A percentile compares a stretch with the other conserved stretches of the same genome.
Evolutionary conservation across 2,888 invertebrate genomes (phyloP).

Genomic region (Brachyopa scutellaris): DNA sequence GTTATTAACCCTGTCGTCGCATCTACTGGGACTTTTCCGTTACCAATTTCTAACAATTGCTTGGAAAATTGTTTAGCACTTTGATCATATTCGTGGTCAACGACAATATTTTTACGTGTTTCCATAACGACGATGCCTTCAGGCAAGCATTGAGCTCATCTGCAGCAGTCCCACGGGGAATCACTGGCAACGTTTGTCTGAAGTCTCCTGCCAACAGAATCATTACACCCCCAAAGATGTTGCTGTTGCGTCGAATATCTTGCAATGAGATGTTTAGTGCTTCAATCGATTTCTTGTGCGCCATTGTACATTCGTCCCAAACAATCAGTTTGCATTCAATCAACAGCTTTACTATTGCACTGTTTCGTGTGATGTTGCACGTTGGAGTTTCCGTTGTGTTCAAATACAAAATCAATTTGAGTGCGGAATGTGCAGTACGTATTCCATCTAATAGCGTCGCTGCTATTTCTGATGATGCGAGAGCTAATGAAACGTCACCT

Average conservation of each 20-base stretch:
- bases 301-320: too few species aligned
- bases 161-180: conserved; percentile 73
- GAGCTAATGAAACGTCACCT: too few species aligned
- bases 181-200: conserved; percentile 75
- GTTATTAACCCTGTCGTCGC: too few species aligned
- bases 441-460: not conserved
- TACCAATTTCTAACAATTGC: conserved; percentile 8
- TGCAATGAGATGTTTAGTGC: too few species aligned
- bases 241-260: too few species aligned
- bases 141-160: conserved; percentile 74
- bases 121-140: conserved; percentile 48
- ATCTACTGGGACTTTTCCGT: too few species aligned
- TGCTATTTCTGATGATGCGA: not conserved
- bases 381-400: not conserved
- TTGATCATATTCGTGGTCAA: conserved; percentile 64
- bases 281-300: too few species aligned
- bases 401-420: not conserved
- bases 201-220: conserved; percentile 76
- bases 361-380: conserved; percentile 8
- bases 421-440: not conserved
- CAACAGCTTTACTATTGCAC: too few species aligned
- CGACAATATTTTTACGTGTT: conserved; percentile 36
- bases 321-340: too few species aligned
- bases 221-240: too few species aligned
- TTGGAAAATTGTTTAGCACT: conserved; percentile 53